Percentiles rank a stretch among this genome's conserved stretches.
These are phyloP conservation scores for Drosophila melanica DNA, from an alignment of 1,140 invertebrate genomes.

Conservation along the genomic window DNA sequence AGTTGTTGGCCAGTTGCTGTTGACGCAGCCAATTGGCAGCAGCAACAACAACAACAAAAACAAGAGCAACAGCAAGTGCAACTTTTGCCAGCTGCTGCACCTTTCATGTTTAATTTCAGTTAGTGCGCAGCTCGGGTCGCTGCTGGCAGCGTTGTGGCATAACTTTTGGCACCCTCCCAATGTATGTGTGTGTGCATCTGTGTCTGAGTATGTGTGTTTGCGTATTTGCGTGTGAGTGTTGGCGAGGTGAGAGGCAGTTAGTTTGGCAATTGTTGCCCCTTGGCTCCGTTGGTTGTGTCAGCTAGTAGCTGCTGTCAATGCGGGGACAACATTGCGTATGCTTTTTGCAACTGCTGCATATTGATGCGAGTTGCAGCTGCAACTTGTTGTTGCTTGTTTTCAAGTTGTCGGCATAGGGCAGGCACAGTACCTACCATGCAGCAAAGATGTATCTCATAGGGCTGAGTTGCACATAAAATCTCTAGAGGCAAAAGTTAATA, in stretches of 20 bases:
- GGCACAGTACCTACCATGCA: not conserved
- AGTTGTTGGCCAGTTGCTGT: constrained; percentile 12
- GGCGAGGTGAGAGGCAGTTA: constrained; percentile 16
- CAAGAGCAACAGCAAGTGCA: constrained; percentile 10
- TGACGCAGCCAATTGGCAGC: constrained; percentile 39
- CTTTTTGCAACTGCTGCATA: constrained; percentile 44
- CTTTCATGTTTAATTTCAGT: constrained; percentile 82
- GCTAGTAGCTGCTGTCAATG: constrained; percentile 51
- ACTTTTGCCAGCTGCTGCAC: constrained; percentile 54
- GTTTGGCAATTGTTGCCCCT: constrained; percentile 51
- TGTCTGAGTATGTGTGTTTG: constrained; percentile 20
- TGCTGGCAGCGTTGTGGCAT: constrained; percentile 44
- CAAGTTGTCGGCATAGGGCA: constrained; percentile 6
- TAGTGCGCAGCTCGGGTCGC: constrained; percentile 53
- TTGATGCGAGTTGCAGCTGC: constrained; percentile 6
- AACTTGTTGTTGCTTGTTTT: constrained; percentile 15
- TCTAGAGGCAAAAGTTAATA: constrained; percentile 10
- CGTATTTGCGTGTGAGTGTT: constrained; percentile 22
- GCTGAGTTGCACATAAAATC: not conserved
- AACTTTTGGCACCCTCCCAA: constrained; percentile 54
- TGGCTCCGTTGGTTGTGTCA: constrained; percentile 28
- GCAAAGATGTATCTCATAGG: constrained; percentile 1
- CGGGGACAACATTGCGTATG: constrained; percentile 60
- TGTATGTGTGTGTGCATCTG: not conserved
- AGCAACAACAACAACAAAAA: constrained; percentile 6